Percentiles rank a stretch among this genome's conserved stretches.
phyloP scores from a whole-genome alignment of 1,140 invertebrate species.

The Drosophila equinoxialis region DNA sequence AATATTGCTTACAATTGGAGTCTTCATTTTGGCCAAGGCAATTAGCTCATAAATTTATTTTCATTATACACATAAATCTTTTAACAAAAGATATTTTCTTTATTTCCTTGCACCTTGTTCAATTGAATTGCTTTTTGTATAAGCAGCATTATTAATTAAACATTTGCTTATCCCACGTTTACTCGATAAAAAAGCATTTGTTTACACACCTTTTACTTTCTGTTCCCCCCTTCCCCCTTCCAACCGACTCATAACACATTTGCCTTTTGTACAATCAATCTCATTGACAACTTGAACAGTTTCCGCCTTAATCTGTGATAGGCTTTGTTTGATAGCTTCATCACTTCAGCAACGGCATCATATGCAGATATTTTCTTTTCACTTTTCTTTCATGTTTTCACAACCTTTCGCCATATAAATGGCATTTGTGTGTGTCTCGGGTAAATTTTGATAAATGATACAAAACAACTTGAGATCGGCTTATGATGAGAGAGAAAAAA shows the following conservation, averaged over 20 bases:
- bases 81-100: no score
- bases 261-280: slow-evolving; percentile 60
- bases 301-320: slow-evolving; percentile 32
- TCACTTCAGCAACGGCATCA: slow-evolving; percentile 37
- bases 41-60: no score
- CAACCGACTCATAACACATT: no score
- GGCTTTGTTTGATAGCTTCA: slow-evolving; percentile 63
- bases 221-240: neutral
- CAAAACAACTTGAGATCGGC: slow-evolving; percentile 11
- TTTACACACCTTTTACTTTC: slow-evolving; percentile 7
- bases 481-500: slow-evolving; percentile 1
- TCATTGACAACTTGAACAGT: slow-evolving; percentile 62
- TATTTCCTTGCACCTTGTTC: no score
- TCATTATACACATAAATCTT: no score
- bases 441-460: slow-evolving; percentile 73
- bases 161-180: slow-evolving; percentile 4
- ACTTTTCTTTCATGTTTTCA: slow-evolving; percentile 38
- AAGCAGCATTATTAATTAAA: neutral
- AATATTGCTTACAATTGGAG: no score
- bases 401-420: slow-evolving; percentile 68
- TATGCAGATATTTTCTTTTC: slow-evolving; percentile 39
- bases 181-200: slow-evolving; percentile 1
- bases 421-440: slow-evolving; percentile 47
- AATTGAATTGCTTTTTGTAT: no score
- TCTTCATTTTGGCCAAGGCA: no score